Base-by-base conservation (phyloP, 2,113 vertebrate genomes). In the Actenoides lindsayi region DNA sequence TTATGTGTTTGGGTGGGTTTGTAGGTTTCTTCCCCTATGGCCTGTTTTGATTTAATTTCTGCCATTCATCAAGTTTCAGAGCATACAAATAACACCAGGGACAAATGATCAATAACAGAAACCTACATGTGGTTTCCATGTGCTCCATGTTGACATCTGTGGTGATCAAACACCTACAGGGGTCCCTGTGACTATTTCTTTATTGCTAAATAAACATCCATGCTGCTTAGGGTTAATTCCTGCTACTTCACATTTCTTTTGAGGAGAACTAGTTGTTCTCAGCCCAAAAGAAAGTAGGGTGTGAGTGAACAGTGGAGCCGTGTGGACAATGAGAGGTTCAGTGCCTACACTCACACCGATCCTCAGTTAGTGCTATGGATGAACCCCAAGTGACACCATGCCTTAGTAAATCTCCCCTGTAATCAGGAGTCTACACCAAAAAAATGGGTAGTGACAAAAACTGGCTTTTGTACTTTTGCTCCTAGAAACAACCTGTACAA, bases 401-500 rank as follows among this genome's bases (percentile, higher is more conserved):
- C 31, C 64, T 60, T 24, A 3, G 20, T 17, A 15, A 56, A 69
- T 4, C 35, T 4, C 56, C 12, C 5, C 37, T 73, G 1, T 5
- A 8, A 18, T 33, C 8, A 10, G 1, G 5, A 69, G 9, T 16
- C 41, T 25, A 41, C 17, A 28, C 7, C 7, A 20, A 13, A 60
- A 56, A 21, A 4, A 6, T 0, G 7, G 5, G 15, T 1, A 25
- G 8, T 1, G 2, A 19, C 8, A 5, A 56, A 33, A 35, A 17
- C 10, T 9, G 6, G 25, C 5, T 12, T 50, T 16, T 71, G 2
- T 82, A 1, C 64, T 79, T 94, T 74, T 67, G 8, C 51, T 37
- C 63, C 48, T 94, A 99, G 99, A 20, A 95, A 98, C 84, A 99
- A 98, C 94, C 97, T 99, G 76, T 99, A 98, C 96, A 99, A 99